Evolutionary conservation across 2,113 vertebrate genomes (phyloP).

Genomic region (Gopherus flavomarginatus): DNA sequence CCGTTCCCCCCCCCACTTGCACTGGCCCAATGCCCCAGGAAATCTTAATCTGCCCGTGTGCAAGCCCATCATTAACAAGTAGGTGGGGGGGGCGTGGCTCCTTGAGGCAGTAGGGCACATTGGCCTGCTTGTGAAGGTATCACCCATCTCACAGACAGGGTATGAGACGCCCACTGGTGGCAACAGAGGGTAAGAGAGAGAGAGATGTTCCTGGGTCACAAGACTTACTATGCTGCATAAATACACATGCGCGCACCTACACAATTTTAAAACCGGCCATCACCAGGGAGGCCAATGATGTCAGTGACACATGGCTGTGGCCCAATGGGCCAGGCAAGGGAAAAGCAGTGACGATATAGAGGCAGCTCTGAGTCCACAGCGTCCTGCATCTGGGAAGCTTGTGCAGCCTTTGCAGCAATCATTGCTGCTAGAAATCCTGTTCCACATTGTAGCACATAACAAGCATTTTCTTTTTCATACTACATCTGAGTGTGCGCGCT

Average conservation of each 20-base stretch:
- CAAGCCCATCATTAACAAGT: no score
- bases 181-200: neutral
- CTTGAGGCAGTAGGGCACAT: no score
- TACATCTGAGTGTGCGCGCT: accelerated
- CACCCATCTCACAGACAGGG: neutral
- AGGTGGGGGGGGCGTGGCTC: no score
- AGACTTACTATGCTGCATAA: no score
- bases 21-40: no score
- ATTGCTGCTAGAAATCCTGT: neutral
- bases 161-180: neutral
- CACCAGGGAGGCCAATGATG: neutral
- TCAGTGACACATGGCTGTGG: neutral
- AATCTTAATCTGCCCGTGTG: no score
- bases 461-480: neutral
- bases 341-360: neutral
- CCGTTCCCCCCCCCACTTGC: no score
- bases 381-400: neutral
- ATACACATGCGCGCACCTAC: accelerated
- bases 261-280: neutral
- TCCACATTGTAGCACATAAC: accelerated
- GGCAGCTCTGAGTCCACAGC: neutral
- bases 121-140: no score
- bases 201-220: no score
- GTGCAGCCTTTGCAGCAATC: neutral
- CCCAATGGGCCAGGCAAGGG: neutral